phyloP scores from a whole-genome alignment of 2,888 invertebrate species.

The Cerastis rubricosa region DNA sequence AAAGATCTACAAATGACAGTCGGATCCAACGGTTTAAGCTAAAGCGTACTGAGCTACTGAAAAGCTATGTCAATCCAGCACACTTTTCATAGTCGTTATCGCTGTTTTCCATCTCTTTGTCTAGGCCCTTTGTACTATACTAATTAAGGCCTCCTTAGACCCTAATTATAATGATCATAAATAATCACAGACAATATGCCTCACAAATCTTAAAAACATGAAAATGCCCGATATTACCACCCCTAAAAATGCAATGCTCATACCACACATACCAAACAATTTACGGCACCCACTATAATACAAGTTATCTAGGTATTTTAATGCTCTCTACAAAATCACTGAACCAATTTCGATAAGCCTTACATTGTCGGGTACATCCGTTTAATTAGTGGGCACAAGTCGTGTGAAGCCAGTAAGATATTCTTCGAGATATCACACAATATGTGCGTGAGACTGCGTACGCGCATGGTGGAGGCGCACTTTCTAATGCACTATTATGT shows the following conservation, averaged over 20 bases:
- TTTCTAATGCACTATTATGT: slow-evolving; percentile 73
- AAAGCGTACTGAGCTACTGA: neutral
- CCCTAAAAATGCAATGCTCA: neutral
- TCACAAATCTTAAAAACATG: neutral
- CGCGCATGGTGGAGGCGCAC: slow-evolving; percentile 63
- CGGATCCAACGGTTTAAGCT: neutral
- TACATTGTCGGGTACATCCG: slow-evolving; percentile 66
- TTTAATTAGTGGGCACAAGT: slow-evolving; percentile 69
- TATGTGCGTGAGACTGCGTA: slow-evolving; percentile 71
- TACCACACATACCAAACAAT: slow-evolving; percentile 52
- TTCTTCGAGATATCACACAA: slow-evolving; percentile 66
- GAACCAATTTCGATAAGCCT: slow-evolving; percentile 69
- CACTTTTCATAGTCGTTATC: neutral
- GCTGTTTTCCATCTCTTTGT: neutral
- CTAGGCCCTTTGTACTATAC: neutral
- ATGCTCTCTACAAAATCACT: slow-evolving; percentile 66
- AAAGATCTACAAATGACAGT: neutral
- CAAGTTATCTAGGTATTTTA: slow-evolving; percentile 62
- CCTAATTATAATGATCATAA: neutral
- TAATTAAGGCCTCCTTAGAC: neutral
- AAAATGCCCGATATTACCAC: slow-evolving; percentile 14
- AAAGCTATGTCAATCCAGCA: neutral
- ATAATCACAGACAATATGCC: neutral
- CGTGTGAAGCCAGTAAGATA: slow-evolving; percentile 69
- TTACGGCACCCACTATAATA: slow-evolving; percentile 30